Evolutionary conservation across 2,113 vertebrate genomes (phyloP).

Genomic region (Athene cunicularia): DNA sequence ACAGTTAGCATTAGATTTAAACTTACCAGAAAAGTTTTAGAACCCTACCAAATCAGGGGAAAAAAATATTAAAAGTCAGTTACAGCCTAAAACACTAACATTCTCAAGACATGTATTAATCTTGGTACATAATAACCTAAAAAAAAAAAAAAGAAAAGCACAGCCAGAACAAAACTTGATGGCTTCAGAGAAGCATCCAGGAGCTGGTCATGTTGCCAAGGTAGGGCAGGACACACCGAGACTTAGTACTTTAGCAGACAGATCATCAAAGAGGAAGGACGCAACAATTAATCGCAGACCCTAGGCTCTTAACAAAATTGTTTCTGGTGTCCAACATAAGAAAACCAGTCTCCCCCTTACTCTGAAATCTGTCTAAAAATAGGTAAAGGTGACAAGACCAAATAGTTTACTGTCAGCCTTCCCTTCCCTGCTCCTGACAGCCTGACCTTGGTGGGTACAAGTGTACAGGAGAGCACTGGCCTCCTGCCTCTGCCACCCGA

Average conservation of each 20-base stretch:
- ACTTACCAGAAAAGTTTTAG: neutral
- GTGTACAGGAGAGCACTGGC: rapidly evolving
- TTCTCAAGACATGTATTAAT: neutral
- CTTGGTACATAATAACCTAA: neutral
- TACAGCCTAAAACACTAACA: neutral
- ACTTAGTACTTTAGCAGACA: neutral
- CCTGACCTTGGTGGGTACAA: neutral
- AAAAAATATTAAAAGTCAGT: neutral
- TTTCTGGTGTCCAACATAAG: neutral
- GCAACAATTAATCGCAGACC: neutral
- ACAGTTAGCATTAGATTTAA: neutral
- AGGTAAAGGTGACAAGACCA: neutral
- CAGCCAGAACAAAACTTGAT: neutral
- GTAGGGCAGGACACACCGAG: neutral
- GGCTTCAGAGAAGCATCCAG: neutral
- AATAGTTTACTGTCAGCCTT: neutral
- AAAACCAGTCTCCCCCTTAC: neutral
- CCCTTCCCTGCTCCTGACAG: neutral
- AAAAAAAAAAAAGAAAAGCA: neutral
- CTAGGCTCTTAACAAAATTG: neutral
- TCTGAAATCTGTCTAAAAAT: neutral
- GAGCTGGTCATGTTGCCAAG: neutral
- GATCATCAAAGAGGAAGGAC: neutral
- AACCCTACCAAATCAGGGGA: neutral
- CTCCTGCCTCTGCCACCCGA: neutral